Evolutionary conservation across 2,888 invertebrate species (phyloP).

Genomic region (Scaeva pyrastri): DNA sequence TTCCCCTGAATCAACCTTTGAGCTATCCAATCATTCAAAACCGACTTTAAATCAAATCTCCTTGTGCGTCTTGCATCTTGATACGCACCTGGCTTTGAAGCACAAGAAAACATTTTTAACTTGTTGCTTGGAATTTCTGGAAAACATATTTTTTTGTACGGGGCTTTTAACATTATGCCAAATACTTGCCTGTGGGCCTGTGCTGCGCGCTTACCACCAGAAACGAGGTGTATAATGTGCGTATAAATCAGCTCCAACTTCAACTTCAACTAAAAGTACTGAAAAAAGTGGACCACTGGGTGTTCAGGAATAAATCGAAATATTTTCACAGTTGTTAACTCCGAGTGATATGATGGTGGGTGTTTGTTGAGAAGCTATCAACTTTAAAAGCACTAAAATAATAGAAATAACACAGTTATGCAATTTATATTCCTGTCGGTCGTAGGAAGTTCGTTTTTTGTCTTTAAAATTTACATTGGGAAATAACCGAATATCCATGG

Average conservation of each 20-base stretch:
- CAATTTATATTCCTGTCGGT: slow-evolving; percentile 53
- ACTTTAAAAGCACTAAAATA: slow-evolving; percentile 42
- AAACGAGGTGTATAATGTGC: background rate
- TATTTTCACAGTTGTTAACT: slow-evolving; percentile 21
- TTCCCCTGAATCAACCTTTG: too few species aligned
- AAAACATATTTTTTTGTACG: slow-evolving; percentile 50
- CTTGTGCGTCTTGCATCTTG: too few species aligned
- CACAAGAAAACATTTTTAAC: slow-evolving; percentile 53
- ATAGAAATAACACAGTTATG: too few species aligned
- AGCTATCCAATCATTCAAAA: too few species aligned
- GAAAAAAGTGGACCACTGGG: slow-evolving; percentile 68
- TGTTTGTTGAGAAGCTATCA: slow-evolving; percentile 47
- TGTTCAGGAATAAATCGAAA: slow-evolving; percentile 62
- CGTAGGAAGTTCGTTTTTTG: slow-evolving; percentile 13
- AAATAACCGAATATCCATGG: slow-evolving; percentile 2
- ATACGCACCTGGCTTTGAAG: background rate
- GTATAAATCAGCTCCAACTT: slow-evolving; percentile 34
- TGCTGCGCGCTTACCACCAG: background rate
- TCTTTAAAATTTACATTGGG: background rate
- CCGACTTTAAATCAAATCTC: background rate
- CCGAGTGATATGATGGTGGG: slow-evolving; percentile 50
- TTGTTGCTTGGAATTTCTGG: slow-evolving; percentile 54
- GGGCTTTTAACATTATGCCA: slow-evolving; percentile 46
- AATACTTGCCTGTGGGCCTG: background rate
- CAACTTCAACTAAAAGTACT: background rate